phyloP scores from a whole-genome alignment of 2,888 invertebrate species.

The Phlogophora meticulosa region DNA sequence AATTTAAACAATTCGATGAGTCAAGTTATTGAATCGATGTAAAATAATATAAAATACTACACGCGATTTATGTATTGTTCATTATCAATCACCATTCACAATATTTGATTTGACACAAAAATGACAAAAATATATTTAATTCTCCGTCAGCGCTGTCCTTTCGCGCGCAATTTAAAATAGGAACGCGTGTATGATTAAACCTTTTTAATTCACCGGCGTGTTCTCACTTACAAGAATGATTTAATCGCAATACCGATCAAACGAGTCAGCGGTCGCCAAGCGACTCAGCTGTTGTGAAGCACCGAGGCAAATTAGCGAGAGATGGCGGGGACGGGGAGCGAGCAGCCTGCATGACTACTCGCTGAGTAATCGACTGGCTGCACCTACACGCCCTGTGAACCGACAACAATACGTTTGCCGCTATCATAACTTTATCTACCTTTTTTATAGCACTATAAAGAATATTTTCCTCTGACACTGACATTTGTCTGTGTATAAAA shows the following conservation, averaged over 20 bases:
- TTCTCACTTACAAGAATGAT: conserved; percentile 55
- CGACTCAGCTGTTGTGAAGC: conserved; percentile 80
- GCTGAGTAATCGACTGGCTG: conserved; percentile 85
- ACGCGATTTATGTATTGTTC: conserved; percentile 76
- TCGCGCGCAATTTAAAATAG: conserved; percentile 58
- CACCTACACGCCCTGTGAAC: conserved; percentile 81
- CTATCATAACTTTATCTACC: conserved; percentile 36
- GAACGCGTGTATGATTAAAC: conserved; percentile 41
- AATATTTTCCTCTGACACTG: conserved; percentile 36
- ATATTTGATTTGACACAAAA: conserved; percentile 85
- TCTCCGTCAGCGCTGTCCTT: conserved; percentile 30
- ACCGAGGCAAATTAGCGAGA: conserved; percentile 74
- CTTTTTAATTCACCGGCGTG: conserved; percentile 44
- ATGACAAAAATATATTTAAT: conserved; percentile 53
- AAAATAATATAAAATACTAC: conserved; percentile 70
- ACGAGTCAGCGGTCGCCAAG: conserved; percentile 84
- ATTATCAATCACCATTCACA: conserved; percentile 76
- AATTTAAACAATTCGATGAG: conserved; percentile 62
- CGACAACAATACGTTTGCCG: conserved; percentile 58
- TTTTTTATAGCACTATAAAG: conserved; percentile 40
- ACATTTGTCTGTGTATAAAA: conserved; percentile 19
- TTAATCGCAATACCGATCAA: conserved; percentile 80
- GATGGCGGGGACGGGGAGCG: conserved; percentile 75
- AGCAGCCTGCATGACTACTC: conserved; percentile 83
- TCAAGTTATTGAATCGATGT: conserved; percentile 48